Conservation (phyloP, 2,888 invertebrate genomes). For the Nipponacmea schrenckii region DNA sequence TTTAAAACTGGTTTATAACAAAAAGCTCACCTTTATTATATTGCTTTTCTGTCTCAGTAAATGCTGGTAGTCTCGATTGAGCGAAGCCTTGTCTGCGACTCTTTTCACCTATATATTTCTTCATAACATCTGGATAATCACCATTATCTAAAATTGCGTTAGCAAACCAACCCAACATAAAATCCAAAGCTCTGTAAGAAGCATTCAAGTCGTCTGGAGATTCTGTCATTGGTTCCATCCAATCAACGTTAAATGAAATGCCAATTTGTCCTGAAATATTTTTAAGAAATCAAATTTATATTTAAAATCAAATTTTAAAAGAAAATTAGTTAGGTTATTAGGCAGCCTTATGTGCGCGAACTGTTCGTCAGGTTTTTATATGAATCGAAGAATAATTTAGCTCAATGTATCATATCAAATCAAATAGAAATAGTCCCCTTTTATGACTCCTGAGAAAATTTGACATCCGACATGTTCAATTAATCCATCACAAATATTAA, state of each 20-base stretch:
- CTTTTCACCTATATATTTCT: conserved; percentile 43
- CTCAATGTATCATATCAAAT: no score
- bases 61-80: conserved; percentile 53
- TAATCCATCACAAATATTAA: no score
- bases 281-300: no score
- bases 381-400: no score
- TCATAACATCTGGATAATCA: conserved; percentile 71
- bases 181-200: conserved; percentile 52
- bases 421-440: no score
- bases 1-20: no score
- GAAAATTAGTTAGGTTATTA: no score
- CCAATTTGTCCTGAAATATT: conserved; percentile 45
- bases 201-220: conserved; percentile 44
- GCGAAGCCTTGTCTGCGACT: conserved; percentile 46
- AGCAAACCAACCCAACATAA: conserved; percentile 64
- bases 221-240: conserved; percentile 50
- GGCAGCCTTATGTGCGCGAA: no score
- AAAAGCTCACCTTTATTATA: conserved; percentile 44
- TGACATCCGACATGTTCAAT: no score
- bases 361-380: no score
- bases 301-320: no score
- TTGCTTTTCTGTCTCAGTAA: conserved; percentile 56
- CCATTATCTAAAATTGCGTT: conserved; percentile 60
- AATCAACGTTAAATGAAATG: conserved; percentile 55
- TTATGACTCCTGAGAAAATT: no score